phyloP scores from a whole-genome alignment of 2,113 vertebrate species.

The Toxotes jaculatrix region DNA sequence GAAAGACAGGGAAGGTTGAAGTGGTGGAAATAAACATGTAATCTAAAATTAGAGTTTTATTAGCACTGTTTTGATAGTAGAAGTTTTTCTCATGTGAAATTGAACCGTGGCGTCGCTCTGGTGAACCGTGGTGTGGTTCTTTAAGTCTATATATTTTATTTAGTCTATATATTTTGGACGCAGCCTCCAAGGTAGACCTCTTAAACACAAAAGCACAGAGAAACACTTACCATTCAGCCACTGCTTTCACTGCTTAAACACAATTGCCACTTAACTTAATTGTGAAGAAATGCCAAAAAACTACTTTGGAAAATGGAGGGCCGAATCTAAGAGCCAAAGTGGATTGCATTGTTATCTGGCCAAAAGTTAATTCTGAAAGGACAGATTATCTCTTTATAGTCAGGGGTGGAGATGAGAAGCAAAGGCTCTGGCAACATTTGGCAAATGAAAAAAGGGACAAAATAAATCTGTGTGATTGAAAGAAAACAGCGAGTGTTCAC shows the following conservation, averaged over 20 bases:
- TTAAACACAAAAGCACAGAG: neutral
- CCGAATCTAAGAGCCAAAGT: constrained; percentile 3
- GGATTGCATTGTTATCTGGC: constrained; percentile 11
- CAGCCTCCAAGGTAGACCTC: too few species aligned
- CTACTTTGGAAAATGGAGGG: constrained; percentile 8
- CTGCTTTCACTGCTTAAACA: constrained; percentile 4
- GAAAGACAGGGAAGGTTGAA: too few species aligned
- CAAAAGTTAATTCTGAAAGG: constrained; percentile 3
- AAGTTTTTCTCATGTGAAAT: too few species aligned
- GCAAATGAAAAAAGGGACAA: constrained; percentile 1
- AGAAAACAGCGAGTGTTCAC: neutral
- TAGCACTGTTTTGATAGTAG: too few species aligned
- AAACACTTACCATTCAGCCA: neutral
- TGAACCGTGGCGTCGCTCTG: too few species aligned
- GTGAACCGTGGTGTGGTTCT: too few species aligned
- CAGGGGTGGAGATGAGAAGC: neutral
- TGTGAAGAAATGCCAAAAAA: constrained; percentile 25
- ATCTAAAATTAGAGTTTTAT: too few species aligned
- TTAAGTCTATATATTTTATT: too few species aligned
- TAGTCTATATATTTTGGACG: too few species aligned
- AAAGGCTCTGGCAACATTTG: neutral
- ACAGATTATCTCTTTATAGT: neutral
- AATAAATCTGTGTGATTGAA: neutral
- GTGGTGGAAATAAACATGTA: too few species aligned
- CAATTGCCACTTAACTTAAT: constrained; percentile 26